Evolutionary conservation across 2,113 vertebrate genomes (phyloP).

Genomic region (Podocnemis expansa): DNA sequence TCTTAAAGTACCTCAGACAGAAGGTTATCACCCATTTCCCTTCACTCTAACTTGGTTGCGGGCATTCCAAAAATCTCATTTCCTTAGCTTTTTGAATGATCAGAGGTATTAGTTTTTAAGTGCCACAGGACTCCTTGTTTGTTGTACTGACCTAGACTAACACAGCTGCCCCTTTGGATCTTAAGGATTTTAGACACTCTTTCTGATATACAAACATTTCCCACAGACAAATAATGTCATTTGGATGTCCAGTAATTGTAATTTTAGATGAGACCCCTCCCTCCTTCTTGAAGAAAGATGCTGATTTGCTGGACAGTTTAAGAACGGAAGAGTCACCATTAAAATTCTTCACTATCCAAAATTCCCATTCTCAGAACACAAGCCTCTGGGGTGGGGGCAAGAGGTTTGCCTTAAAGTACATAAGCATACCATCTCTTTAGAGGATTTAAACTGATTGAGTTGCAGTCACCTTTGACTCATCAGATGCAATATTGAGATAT

Average conservation of each 20-base stretch:
- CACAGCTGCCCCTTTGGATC: no score
- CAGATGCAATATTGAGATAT: neutral
- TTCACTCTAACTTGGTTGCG: neutral
- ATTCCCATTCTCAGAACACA: neutral
- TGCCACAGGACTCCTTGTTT: no score
- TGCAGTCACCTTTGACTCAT: neutral
- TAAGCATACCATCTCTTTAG: neutral
- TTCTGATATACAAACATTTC: neutral
- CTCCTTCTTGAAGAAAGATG: neutral
- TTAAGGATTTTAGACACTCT: neutral
- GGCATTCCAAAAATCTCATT: neutral
- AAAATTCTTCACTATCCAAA: neutral
- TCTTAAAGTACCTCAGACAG: rapidly evolving
- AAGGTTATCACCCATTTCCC: neutral
- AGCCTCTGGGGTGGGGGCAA: neutral
- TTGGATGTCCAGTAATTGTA: neutral
- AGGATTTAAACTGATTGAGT: neutral
- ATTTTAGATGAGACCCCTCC: neutral
- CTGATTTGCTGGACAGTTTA: neutral
- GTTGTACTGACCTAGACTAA: no score
- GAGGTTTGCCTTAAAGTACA: neutral
- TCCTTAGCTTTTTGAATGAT: neutral
- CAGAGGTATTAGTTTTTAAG: no score
- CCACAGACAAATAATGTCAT: neutral
- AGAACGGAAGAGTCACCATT: neutral